Evolutionary conservation across 1,140 invertebrate species (phyloP).

Genomic region (Pseudomyrmex pallidus): DNA sequence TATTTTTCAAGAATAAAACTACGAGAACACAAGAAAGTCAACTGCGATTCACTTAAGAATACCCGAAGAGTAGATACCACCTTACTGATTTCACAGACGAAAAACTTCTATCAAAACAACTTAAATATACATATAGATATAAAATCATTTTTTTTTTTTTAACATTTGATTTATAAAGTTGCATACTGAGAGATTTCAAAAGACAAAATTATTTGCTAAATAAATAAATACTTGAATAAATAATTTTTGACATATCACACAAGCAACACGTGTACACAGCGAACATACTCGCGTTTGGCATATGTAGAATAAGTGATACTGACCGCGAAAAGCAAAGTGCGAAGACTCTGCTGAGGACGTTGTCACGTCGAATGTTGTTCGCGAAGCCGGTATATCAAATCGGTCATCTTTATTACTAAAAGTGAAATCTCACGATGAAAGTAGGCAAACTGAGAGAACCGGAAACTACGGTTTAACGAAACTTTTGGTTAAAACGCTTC

Average conservation of each 20-base stretch:
- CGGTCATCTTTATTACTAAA: conserved; percentile 70
- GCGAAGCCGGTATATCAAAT: conserved; percentile 18
- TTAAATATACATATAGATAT: no score
- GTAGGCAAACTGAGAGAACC: conserved; percentile 68
- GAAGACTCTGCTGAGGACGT: conserved; percentile 42
- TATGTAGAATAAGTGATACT: conserved; percentile 71
- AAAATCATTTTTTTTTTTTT: neutral
- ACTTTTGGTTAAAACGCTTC: neutral
- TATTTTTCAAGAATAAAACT: conserved; percentile 8
- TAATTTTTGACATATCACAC: neutral
- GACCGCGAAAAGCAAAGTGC: conserved; percentile 75
- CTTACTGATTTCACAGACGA: no score
- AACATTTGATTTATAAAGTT: neutral
- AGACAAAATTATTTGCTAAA: no score
- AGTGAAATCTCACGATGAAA: conserved; percentile 80
- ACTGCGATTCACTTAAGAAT: conserved; percentile 44
- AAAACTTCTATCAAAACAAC: no score
- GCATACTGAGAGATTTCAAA: neutral
- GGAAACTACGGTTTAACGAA: conserved; percentile 40
- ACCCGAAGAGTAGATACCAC: neutral
- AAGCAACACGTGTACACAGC: neutral
- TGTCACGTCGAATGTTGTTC: conserved; percentile 34
- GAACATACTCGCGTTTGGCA: neutral
- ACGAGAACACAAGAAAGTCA: neutral
- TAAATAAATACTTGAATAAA: neutral